Evolutionary conservation across 2,888 invertebrate species (phyloP), one percentile per base, ranked within the genome.

Genomic region (Erebia epiphron): DNA sequence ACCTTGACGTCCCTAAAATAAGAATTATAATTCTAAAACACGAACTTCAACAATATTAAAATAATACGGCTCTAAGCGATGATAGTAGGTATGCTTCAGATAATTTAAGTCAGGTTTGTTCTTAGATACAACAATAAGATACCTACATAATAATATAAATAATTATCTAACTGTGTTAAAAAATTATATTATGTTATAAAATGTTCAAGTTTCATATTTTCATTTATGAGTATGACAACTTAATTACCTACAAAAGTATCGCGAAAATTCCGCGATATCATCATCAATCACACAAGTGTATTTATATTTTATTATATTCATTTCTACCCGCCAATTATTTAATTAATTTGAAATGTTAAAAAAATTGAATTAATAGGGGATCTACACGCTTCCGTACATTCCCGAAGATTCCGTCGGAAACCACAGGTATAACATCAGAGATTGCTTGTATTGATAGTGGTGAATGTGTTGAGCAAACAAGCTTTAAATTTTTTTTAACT

Each of bases 401-500:
- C 57, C 21, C 21, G 16, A 14, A 18, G 54, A 66, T 46, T 16
- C 56, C 54, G 56, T 43, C 66, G 66, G 56, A 66, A 56, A 43
- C 35, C 56, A 13, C 14, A 56, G 46, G 43, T 41, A 26, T n/a
- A 26, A 41, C 58, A 67, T 50, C n/a, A 46, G 54, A 68, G 61
- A 68, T 60, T 14, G 35, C 78, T 68, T 78, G 77, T 76, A 68
- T 70, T 72, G 86, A 86, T 85, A 86, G 82, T 74, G 68, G 77
- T 73, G 81, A 85, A 86, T 83, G 84, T 84, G 85, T 83, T 80
- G 80, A 82, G 82, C 74, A 75, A 75, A 76, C 72, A 74, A 74
- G 72, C 75, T 68, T 72, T 75, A 43, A 43, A 62, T 73, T 75
- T 76, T n/a, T 75, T 73, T 69, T 49, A 62, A 60, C 62, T 72